Base-by-base conservation (phyloP, 1,140 invertebrate genomes). In the Drosophila bocqueti region DNA sequence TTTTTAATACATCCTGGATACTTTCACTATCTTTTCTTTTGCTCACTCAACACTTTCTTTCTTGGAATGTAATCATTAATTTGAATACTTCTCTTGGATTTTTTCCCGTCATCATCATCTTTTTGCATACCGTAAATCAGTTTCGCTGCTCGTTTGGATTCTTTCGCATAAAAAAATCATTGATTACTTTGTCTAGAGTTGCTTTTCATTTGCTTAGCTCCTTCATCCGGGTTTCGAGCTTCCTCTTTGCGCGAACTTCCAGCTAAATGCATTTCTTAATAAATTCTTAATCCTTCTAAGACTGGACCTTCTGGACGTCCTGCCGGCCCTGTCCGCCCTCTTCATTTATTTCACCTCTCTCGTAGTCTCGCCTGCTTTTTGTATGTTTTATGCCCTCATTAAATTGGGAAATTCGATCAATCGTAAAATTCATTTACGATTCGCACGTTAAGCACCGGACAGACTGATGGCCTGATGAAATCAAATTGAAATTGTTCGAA, bases 361-460 rank as follows among this genome's bases (percentile, higher is more conserved):
- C 34, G 21, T 45, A 29, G 31, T 26, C 42, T 43, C 21, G 15
- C 7, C 24, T 18, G 29, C 34, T 55, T 73, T 64, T 43, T 45
- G n/a, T 62, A 49, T 55, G 38, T 43, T 68, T 78, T 69, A 69
- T 62, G 42, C 42, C 54, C 46, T 69, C 71, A 82, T 79, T 82
- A 67, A 86, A 80, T 66, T 65, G 59, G 67, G 38, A 73, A 76
- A 82, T 59, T 82, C 71, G 76, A 86, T 86, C 83, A 79, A 54
- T 79, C 61, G 79, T 72, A 60, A 82, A 86, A 82, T 79, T 86
- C 71, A 82, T 82, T 82, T 82, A 69, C 67, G 47, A 54, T 79
- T 79, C 65, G 26, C 62, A 72, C 50, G 58, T 65, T 62, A 29
- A 38, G 36, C 66, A 73, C 26, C 49, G 42, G 31, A 24, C 60